These are phyloP conservation scores for Grallaria varia DNA, from an alignment of 2,113 vertebrate genomes.

Conservation along the genomic window DNA sequence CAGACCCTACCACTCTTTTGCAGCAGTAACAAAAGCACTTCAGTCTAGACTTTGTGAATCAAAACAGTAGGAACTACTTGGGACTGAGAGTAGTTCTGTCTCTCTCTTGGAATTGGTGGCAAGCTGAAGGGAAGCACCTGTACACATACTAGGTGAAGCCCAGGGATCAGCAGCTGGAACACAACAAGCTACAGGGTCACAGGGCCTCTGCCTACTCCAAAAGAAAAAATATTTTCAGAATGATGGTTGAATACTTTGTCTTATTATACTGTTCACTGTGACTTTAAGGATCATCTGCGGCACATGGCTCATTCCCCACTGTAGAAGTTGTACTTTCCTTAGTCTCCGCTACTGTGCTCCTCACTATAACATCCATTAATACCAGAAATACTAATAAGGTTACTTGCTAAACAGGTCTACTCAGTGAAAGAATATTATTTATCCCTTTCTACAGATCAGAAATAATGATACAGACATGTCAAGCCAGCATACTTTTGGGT, in stretches of 20 bases:
- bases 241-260: not conserved
- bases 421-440: not conserved
- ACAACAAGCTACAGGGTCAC: not conserved
- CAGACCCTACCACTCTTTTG: not conserved
- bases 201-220: not conserved
- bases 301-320: not conserved
- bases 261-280: not conserved
- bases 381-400: not conserved
- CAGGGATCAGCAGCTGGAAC: not conserved
- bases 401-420: not conserved
- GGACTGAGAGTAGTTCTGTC: not conserved
- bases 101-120: not conserved
- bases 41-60: not conserved
- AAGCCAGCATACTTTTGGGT: not conserved
- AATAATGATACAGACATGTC: not conserved
- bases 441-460: not conserved
- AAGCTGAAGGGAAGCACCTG: not conserved
- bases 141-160: not conserved
- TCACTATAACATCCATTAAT: not conserved
- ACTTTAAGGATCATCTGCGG: not conserved
- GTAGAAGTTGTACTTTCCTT: not conserved
- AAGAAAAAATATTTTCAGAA: not conserved
- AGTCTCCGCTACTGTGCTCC: not conserved
- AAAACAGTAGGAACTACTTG: not conserved
- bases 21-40: not conserved